phyloP scores from a whole-genome alignment of 2,797 vertebrate genomes.

The Lepilemur ruficaudatus region DNA sequence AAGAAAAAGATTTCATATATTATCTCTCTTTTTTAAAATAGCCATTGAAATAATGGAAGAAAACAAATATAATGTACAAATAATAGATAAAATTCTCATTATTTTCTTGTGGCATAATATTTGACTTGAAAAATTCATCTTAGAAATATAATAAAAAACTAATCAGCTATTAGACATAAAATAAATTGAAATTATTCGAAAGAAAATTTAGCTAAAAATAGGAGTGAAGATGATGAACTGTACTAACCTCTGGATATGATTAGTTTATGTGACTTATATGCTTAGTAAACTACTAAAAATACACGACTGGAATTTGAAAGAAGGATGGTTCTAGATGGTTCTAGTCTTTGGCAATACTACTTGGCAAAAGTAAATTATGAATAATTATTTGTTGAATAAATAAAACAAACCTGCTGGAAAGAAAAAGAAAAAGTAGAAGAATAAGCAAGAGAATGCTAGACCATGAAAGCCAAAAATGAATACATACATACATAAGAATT shows the following conservation, averaged over 20 bases:
- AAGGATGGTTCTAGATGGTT: neutral
- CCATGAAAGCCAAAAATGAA: neutral
- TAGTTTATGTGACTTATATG: neutral
- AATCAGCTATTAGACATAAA: neutral
- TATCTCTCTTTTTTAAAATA: neutral
- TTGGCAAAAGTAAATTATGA: neutral
- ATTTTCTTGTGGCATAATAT: neutral
- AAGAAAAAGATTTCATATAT: neutral
- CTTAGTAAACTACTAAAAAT: neutral
- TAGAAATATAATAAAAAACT: neutral
- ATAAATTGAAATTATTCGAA: conserved; percentile 2
- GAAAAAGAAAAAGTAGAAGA: neutral
- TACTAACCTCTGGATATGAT: neutral
- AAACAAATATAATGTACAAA: neutral
- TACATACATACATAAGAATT: too few species aligned
- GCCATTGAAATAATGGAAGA: neutral
- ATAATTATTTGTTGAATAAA: neutral
- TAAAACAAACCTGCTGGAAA: neutral
- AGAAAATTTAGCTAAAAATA: neutral
- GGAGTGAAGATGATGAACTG: neutral
- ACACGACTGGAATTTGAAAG: neutral
- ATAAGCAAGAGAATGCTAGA: neutral
- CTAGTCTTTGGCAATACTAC: neutral
- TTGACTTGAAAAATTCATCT: neutral
- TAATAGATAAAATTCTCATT: neutral